Evolutionary conservation across 2,888 invertebrate species (phyloP).

Genomic region (Cremastinae sp.): DNA sequence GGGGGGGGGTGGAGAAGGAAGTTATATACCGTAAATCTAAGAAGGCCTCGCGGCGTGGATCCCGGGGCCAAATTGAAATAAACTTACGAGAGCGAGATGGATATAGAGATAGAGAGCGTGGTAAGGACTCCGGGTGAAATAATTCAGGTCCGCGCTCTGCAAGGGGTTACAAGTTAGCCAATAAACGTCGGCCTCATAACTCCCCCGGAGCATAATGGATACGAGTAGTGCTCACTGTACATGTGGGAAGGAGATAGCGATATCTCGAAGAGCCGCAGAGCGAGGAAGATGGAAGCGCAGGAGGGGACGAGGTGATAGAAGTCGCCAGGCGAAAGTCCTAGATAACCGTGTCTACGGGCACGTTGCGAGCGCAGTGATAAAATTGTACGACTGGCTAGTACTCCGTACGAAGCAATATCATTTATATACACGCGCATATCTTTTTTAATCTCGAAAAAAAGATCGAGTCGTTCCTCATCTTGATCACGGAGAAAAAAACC

Average conservation of each 20-base stretch:
- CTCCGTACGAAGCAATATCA: not conserved
- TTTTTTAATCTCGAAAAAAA: constrained; percentile 1
- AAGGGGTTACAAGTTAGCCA: constrained; percentile 72
- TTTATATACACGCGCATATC: constrained; percentile 8
- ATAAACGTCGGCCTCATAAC: constrained; percentile 74
- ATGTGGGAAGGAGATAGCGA: constrained; percentile 18
- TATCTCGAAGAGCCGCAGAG: not conserved
- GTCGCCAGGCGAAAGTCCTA: constrained; percentile 30
- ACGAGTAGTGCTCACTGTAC: constrained; percentile 65
- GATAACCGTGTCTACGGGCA: constrained; percentile 47
- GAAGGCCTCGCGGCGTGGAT: constrained; percentile 54
- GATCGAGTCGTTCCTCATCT: not conserved
- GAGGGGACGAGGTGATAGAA: constrained; percentile 34
- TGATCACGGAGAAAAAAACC: no score
- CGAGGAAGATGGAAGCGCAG: not conserved
- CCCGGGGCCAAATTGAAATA: constrained; percentile 71
- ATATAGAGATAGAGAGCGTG: constrained; percentile 55
- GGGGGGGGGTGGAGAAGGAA: constrained; percentile 20
- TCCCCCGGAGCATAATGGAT: constrained; percentile 68
- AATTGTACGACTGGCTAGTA: constrained; percentile 45
- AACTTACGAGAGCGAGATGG: constrained; percentile 66
- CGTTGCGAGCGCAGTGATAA: constrained; percentile 36
- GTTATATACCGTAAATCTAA: constrained; percentile 56
- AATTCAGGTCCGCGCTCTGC: constrained; percentile 65
- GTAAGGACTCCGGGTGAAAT: constrained; percentile 66